Base-by-base conservation (phyloP, 1,140 invertebrate genomes). In the Plectus sambesii region DNA sequence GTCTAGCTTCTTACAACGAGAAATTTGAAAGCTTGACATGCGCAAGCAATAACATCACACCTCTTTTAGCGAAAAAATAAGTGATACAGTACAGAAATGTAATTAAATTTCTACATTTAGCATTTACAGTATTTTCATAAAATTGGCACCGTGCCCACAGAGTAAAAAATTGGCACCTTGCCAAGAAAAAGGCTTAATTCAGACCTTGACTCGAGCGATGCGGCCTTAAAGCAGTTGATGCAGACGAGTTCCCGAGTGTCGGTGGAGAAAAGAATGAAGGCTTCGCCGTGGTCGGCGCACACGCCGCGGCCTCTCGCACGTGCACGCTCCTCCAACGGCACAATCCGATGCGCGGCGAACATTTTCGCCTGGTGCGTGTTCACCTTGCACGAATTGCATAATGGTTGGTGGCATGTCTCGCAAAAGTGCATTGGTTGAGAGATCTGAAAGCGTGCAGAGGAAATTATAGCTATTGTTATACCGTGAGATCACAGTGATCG, bases 341-440 rank as follows among this genome's bases (percentile, higher is more conserved):
- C 42, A 24, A 67, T 67, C 33, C 57, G 42, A 41, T 67, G 66
- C 2, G 51, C 29, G 0, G 52, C 35, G 40, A 66, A 66, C 43
- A 66, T 69, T 51, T 65, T 66, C 3, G 63, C 63, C 45, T n/a
- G n/a, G 29, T 66, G 66, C 22, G 61, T 69, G 8, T 45, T 36
- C 8, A 19, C 29, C 29, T 45, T 45, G 48, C 64, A 67, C 4
- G 24, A 33, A 30, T 20, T 33, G 45, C 64, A 67, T 23, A 67
- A 48, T 6, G 67, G 65, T 39, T 69, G 64, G 35, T 67, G 61
- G 42, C 64, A 67, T 8, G 64, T 67, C 45, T 69, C 66, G 36
- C 64, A 67, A 39, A 66, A 67, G 24, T 50, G 60, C 64, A 67
- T 67, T 8, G 64, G 64, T 17, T 58, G 63, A 3, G 36, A 37